Conservation (phyloP, 2,888 invertebrate species). For the Calameuta filiformis region DNA sequence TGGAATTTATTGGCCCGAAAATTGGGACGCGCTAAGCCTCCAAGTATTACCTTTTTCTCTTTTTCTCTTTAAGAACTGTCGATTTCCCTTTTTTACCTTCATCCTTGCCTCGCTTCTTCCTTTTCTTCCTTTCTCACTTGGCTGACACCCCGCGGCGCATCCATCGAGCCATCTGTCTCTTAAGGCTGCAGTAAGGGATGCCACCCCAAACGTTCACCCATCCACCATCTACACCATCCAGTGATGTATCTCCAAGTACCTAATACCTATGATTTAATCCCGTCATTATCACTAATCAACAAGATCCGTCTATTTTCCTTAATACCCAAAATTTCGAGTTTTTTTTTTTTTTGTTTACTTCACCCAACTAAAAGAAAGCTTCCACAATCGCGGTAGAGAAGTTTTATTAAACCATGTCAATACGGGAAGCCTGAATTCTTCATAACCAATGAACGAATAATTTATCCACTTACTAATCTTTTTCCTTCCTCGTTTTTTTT, state of each 20-base stretch:
- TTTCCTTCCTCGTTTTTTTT: neutral
- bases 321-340: neutral
- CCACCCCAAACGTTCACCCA: neutral
- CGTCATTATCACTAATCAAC: neutral
- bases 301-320: neutral
- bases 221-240: neutral
- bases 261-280: neutral
- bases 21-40: conserved; percentile 51
- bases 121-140: conserved; percentile 12
- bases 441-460: neutral
- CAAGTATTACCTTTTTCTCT: conserved; percentile 40
- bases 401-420: neutral
- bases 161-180: neutral
- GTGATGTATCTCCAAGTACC: neutral
- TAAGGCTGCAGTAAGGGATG: neutral
- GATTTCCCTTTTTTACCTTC: conserved; percentile 23
- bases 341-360: neutral
- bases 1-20: conserved; percentile 60
- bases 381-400: neutral
- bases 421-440: neutral
- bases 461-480: neutral
- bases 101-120: conserved; percentile 3
- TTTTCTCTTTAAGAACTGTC: conserved; percentile 21
- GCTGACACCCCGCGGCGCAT: conserved; percentile 10
- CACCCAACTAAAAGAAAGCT: neutral